Conservation (phyloP, 2,797 vertebrate genomes). For the Falco concolor region DNA sequence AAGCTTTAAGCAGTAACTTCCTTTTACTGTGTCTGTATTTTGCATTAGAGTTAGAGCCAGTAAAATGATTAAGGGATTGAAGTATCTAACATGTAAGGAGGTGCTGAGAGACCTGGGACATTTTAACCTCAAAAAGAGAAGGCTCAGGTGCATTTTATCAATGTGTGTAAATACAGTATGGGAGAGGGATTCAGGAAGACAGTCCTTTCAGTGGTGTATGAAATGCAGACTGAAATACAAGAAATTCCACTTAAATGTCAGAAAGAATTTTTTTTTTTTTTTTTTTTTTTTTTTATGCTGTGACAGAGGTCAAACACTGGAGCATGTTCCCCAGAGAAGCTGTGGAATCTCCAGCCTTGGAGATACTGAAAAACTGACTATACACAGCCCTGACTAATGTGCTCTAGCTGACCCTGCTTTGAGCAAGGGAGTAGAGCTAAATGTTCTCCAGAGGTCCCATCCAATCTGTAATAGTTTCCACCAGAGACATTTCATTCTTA, state of each 20-base stretch:
- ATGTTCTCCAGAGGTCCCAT: neutral
- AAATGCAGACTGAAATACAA: neutral
- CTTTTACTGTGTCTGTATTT: neutral
- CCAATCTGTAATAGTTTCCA: neutral
- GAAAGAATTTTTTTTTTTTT: neutral
- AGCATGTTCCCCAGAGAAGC: neutral
- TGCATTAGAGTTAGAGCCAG: neutral
- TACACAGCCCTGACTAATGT: neutral
- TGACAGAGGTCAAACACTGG: neutral
- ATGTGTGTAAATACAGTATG: neutral
- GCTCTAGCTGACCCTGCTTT: neutral
- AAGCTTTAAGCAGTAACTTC: neutral
- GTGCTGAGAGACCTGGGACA: neutral
- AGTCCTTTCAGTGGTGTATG: rapidly evolving
- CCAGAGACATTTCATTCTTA: neutral
- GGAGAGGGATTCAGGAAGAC: neutral
- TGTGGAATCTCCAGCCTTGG: neutral
- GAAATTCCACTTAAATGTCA: neutral
- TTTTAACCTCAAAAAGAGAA: neutral
- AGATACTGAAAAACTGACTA: neutral
- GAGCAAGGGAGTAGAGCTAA: neutral
- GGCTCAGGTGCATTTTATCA: neutral
- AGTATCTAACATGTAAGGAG: neutral
- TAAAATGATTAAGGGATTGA: neutral
- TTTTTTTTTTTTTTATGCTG: neutral